Evolutionary conservation across 2,888 invertebrate species (phyloP).

Genomic region (Gortyna flavago): DNA sequence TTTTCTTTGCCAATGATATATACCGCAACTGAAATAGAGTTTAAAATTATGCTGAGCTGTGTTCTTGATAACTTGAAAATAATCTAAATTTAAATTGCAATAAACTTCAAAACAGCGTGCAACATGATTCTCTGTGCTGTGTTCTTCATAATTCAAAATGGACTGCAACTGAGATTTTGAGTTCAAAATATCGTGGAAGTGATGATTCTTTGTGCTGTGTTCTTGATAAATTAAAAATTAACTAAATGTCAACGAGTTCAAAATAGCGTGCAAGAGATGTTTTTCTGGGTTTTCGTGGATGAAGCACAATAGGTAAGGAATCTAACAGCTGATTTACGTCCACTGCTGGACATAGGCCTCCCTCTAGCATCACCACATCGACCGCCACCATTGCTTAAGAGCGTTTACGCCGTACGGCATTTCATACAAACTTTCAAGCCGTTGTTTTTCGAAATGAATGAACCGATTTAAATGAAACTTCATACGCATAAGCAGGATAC

Average conservation of each 20-base stretch:
- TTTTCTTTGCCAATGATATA: constrained; percentile 20
- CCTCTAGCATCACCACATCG: no score
- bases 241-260: neutral
- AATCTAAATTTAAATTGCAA: neutral
- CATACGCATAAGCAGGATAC: no score
- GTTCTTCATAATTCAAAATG: neutral
- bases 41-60: neutral
- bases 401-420: no score
- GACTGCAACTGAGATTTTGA: neutral
- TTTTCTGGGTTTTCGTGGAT: neutral
- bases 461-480: no score
- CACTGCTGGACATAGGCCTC: no score
- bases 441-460: no score
- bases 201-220: neutral
- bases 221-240: neutral
- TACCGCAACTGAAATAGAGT: neutral
- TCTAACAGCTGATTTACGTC: neutral
- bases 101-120: neutral
- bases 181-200: neutral
- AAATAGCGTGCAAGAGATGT: neutral
- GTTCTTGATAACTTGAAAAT: neutral
- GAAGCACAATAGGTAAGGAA: neutral
- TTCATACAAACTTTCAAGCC: no score
- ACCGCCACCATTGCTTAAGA: no score
- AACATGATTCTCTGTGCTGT: neutral